phyloP scores from a whole-genome alignment of 2,888 invertebrate genomes.

The Iphiclides podalirius region DNA sequence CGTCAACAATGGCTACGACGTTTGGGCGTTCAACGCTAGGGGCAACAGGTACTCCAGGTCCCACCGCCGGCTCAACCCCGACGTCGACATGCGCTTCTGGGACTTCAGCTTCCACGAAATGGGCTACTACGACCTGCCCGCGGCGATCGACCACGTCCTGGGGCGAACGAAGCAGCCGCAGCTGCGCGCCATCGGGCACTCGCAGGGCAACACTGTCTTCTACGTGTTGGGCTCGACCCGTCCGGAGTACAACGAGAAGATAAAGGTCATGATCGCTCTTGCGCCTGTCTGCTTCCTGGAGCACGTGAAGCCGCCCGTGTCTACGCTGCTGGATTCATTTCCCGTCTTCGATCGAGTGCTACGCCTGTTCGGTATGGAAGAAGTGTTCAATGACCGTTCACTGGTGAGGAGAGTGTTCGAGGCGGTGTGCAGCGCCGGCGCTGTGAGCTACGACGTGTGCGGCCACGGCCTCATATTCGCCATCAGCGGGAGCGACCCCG shows the following conservation, averaged over 20 bases:
- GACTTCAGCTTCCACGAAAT: conserved; percentile 84
- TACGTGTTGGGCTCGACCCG: conserved; percentile 69
- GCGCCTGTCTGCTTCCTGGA: conserved; percentile 76
- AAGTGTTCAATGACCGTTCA: conserved; percentile 32
- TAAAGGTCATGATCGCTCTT: conserved; percentile 69
- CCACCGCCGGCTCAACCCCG: conserved; percentile 62
- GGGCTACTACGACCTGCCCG: conserved; percentile 83
- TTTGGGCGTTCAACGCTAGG: conserved; percentile 58
- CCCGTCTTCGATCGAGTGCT: conserved; percentile 51
- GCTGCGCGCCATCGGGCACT: conserved; percentile 84
- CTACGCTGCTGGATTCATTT: conserved; percentile 39
- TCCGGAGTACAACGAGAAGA: conserved; percentile 78
- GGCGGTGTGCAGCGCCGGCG: conserved; percentile 28
- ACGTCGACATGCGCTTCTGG: conserved; percentile 60
- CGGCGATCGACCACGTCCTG: conserved; percentile 63
- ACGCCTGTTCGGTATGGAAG: conserved; percentile 44
- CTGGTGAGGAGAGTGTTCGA: conserved; percentile 14
- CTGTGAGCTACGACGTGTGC: conserved; percentile 32
- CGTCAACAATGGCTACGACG: conserved; percentile 72
- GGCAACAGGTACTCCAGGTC: conserved; percentile 80
- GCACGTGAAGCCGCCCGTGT: conserved; percentile 42
- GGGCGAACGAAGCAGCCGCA: conserved; percentile 62
- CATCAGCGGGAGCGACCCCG: conserved; percentile 68
- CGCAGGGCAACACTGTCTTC: conserved; percentile 80
- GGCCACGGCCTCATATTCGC: conserved; percentile 53